A percentile compares a stretch with the other conserved stretches of the same genome.
Evolutionary conservation across 1,140 invertebrate genomes (phyloP).

Genomic region (honey bee (Apis mellifera)): Amel_HAv3.1 CM009934.2:2578001-2578500

Average conservation of each 20-base stretch:
- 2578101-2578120: constrained; percentile 26
- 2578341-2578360: too few relatives aligned
- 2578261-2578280: background rate
- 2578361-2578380: too few relatives aligned
- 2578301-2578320: background rate
- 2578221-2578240: background rate
- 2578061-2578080: constrained; percentile 38
- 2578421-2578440: too few relatives aligned
- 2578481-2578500: too few relatives aligned
- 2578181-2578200: background rate
- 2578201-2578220: background rate
- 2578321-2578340: too few relatives aligned
- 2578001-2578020: constrained; percentile 5
- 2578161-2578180: constrained; percentile 11
- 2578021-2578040: constrained; percentile 15
- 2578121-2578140: constrained; percentile 24
- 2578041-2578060: constrained; percentile 16
- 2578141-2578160: background rate
- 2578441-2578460: too few relatives aligned
- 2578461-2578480: too few relatives aligned
- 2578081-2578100: constrained; percentile 30
- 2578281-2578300: too few relatives aligned
- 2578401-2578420: too few relatives aligned
- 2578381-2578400: too few relatives aligned
- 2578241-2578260: background rate